These are phyloP conservation scores for Drosophila pegasa DNA, from an alignment of 2,888 invertebrate species.

Conservation along the genomic window DNA sequence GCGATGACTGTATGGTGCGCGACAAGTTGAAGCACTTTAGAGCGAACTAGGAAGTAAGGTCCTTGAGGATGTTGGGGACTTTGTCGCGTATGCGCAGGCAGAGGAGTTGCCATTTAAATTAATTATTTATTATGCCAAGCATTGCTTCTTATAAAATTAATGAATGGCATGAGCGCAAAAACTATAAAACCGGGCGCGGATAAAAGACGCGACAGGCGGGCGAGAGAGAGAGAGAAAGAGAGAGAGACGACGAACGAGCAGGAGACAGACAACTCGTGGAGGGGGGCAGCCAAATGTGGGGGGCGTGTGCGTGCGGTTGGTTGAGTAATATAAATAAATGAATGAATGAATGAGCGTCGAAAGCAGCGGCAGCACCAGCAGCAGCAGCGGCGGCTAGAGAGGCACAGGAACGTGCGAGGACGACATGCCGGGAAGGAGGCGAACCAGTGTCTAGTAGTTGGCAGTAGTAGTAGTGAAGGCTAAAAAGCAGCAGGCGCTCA, in stretches of 20 bases:
- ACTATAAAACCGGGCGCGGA: conserved; percentile 66
- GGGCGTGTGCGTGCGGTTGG: conserved; percentile 68
- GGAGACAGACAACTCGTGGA: conserved; percentile 22
- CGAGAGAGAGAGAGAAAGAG: neutral
- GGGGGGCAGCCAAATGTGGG: conserved; percentile 15
- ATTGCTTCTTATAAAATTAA: conserved; percentile 83
- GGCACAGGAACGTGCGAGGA: neutral
- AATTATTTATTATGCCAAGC: conserved; percentile 82
- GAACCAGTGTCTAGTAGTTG: conserved; percentile 40
- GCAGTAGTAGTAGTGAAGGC: conserved; percentile 71
- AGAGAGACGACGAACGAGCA: too few relatives aligned
- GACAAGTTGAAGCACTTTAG: conserved; percentile 42
- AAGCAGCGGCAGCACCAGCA: conserved; percentile 14
- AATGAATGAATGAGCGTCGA: conserved; percentile 69
- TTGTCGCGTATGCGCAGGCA: conserved; percentile 36
- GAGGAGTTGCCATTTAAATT: conserved; percentile 76
- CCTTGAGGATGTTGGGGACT: conserved; percentile 26
- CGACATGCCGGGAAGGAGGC: neutral
- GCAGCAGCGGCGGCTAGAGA: neutral
- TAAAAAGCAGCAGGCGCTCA: conserved; percentile 61
- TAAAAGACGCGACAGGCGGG: conserved; percentile 44
- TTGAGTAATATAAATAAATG: conserved; percentile 75
- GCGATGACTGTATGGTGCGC: conserved; percentile 13
- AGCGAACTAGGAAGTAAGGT: conserved; percentile 14
- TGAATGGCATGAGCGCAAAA: conserved; percentile 81